Percentiles rank a stretch among this genome's conserved stretches.
Evolutionary conservation across 2,797 vertebrate genomes (phyloP).

Genomic region (Cuculus canorus): DNA sequence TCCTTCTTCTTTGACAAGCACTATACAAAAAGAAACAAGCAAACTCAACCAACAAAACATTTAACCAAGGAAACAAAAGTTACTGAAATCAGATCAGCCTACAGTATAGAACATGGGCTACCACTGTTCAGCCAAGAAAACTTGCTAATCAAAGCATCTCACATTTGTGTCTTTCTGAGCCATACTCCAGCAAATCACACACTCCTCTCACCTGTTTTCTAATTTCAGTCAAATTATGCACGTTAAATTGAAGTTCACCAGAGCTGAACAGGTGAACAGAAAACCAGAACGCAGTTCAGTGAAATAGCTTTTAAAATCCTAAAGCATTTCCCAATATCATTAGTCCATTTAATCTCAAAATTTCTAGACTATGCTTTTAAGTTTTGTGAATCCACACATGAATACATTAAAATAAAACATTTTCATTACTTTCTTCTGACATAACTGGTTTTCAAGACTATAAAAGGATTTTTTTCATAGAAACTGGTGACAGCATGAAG

Average conservation of each 20-base stretch:
- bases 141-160: neutral
- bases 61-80: neutral
- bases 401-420: neutral
- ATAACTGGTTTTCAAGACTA: constrained; percentile 42
- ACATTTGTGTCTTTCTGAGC: neutral
- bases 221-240: neutral
- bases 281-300: neutral
- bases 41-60: neutral
- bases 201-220: neutral
- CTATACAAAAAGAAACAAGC: neutral
- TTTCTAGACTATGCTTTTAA: neutral
- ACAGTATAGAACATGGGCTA: neutral
- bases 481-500: constrained; percentile 35
- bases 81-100: neutral
- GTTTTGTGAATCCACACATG: neutral
- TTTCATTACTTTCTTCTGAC: neutral
- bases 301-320: neutral
- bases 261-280: neutral
- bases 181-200: neutral
- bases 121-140: neutral
- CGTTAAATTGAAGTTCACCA: neutral
- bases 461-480: constrained; percentile 20
- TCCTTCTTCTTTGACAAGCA: neutral
- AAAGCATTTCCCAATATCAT: neutral
- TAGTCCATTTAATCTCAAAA: neutral